Evolutionary conservation across 30 jellyfish, hydroid and myxozoan genomes (phyloP).

Genomic region (Aurelia coerulea): DNA sequence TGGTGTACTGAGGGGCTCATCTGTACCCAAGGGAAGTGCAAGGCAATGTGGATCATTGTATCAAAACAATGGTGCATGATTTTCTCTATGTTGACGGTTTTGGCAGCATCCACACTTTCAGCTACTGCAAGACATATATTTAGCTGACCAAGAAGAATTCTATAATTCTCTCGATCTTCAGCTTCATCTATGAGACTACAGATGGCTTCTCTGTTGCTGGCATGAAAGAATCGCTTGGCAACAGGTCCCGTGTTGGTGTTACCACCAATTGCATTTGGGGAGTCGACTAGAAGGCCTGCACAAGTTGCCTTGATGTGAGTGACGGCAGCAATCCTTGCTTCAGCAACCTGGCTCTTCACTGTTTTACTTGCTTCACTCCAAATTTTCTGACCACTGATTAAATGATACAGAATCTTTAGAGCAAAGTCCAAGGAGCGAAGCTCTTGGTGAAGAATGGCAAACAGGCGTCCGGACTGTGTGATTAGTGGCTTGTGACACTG

Average conservation of each 20-base stretch:
- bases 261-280: constrained; percentile 3
- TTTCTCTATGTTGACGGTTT: not conserved
- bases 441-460: not conserved
- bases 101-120: not conserved
- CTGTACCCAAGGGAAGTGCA: not conserved
- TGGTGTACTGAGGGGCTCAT: too few species aligned
- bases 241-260: not conserved
- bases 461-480: not conserved
- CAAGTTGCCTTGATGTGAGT: not conserved
- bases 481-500: not conserved
- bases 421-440: constrained; percentile 4
- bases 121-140: too few species aligned
- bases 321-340: too few species aligned
- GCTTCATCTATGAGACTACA: too few species aligned
- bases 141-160: too few species aligned
- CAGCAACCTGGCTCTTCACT: too few species aligned
- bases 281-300: not conserved
- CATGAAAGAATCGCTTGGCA: not conserved
- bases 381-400: too few species aligned
- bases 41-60: too few species aligned
- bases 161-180: too few species aligned
- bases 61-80: not conserved
- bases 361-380: too few species aligned
- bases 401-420: too few species aligned
- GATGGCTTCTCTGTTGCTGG: constrained; percentile 2